phyloP scores from a whole-genome alignment of 2,113 vertebrate genomes.

The Egretta garzetta region DNA sequence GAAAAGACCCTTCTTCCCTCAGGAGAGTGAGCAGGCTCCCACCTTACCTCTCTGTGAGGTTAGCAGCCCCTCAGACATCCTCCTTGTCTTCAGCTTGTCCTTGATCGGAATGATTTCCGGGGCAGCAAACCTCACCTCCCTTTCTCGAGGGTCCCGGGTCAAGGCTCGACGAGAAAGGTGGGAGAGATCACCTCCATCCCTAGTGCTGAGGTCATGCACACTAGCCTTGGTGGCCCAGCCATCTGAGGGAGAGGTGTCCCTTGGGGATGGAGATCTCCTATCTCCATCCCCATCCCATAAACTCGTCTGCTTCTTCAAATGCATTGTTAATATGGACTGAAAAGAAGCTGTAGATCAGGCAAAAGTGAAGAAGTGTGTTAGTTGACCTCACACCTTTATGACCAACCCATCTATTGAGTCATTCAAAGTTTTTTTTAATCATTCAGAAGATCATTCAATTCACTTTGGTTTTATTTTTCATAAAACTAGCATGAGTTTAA shows the following conservation, averaged over 20 bases:
- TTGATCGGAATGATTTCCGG: slow-evolving; percentile 59
- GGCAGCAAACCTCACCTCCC: slow-evolving; percentile 15
- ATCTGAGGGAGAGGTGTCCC: background rate
- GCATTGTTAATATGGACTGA: background rate
- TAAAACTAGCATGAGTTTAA: background rate
- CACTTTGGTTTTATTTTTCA: background rate
- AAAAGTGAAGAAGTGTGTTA: background rate
- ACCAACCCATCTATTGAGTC: background rate
- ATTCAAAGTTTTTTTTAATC: background rate
- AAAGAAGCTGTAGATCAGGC: slow-evolving; percentile 30
- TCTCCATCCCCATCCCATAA: background rate
- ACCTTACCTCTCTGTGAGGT: slow-evolving; percentile 26
- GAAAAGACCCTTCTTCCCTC: background rate
- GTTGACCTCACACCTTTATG: background rate
- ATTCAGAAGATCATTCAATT: background rate
- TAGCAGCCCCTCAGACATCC: slow-evolving; percentile 32
- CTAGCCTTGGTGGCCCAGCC: background rate
- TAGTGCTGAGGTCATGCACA: accelerated
- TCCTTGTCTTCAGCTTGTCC: slow-evolving; percentile 66
- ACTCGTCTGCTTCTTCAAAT: background rate
- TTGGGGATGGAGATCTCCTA: background rate
- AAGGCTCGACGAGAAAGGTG: background rate
- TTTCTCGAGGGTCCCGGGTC: background rate
- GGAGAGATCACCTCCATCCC: background rate
- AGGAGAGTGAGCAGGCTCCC: accelerated